These are phyloP conservation scores for Patella ulyssiponensis DNA, from an alignment of 2,888 invertebrate species.

Conservation along the genomic window DNA sequence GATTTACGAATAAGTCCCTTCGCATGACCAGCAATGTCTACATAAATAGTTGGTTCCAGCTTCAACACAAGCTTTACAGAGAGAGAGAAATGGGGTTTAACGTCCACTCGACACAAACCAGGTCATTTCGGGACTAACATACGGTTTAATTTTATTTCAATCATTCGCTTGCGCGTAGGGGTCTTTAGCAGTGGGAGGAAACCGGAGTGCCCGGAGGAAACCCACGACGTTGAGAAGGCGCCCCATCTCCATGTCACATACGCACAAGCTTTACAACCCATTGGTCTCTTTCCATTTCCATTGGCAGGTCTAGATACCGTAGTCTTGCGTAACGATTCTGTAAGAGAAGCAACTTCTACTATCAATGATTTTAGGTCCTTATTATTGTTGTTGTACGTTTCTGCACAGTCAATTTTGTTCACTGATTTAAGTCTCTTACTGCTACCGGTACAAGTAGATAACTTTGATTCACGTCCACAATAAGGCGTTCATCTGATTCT, in stretches of 20 bases:
- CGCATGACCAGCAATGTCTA: background rate
- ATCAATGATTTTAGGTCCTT: background rate
- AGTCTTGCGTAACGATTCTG: background rate
- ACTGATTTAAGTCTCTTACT: background rate
- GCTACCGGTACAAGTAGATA: background rate
- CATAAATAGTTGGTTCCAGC: background rate
- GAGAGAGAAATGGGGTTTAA: too few species aligned
- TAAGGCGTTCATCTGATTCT: background rate
- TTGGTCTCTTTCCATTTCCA: background rate
- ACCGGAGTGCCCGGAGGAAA: too few species aligned
- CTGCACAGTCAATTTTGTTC: background rate
- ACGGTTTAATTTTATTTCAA: too few species aligned
- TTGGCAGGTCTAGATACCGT: background rate
- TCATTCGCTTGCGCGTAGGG: too few species aligned
- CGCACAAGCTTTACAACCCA: background rate
- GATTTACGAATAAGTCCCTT: slow-evolving; percentile 16
- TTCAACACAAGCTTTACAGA: background rate
- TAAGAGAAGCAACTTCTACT: background rate
- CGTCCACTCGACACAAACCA: too few species aligned
- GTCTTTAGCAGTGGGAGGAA: too few species aligned
- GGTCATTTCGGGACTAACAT: too few species aligned
- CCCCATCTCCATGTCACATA: too few species aligned
- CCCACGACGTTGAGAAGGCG: too few species aligned
- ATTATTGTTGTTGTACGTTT: background rate
- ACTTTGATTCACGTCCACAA: background rate